Conservation (phyloP, 1,140 invertebrate species). For the Holcopasites calliopsidis region DNA sequence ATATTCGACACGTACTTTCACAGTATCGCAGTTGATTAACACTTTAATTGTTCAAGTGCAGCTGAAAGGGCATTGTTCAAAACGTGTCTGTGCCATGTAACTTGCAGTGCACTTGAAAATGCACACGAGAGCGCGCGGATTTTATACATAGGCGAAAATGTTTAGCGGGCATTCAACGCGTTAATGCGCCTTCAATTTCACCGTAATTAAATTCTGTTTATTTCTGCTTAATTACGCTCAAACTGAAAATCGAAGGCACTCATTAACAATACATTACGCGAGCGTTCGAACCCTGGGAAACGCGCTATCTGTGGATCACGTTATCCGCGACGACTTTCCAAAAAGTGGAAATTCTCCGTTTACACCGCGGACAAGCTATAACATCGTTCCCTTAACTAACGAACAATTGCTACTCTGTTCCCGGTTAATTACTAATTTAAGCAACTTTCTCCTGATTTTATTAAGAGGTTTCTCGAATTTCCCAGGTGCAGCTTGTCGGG, state of each 20-base stretch:
- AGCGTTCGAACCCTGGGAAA: neutral
- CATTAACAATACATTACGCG: neutral
- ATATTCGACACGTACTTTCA: neutral
- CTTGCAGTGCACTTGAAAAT: neutral
- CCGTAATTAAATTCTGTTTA: neutral
- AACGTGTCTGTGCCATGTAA: neutral
- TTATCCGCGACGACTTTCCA: too few relatives aligned
- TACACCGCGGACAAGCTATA: too few relatives aligned
- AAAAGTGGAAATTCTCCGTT: too few relatives aligned
- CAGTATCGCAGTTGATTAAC: too few relatives aligned
- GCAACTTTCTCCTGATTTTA: neutral
- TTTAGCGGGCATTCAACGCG: neutral
- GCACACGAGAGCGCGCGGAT: neutral
- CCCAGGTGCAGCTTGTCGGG: neutral
- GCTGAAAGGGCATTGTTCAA: neutral
- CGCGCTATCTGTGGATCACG: too few relatives aligned
- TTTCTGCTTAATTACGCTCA: too few relatives aligned
- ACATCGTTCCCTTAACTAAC: neutral
- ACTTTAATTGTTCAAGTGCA: neutral
- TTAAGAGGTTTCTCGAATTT: conserved; percentile 28
- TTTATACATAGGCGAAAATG: too few relatives aligned
- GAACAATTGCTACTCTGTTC: neutral
- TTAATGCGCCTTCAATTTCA: neutral
- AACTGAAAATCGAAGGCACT: too few relatives aligned
- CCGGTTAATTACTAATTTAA: conserved; percentile 7